Evolutionary conservation across 2,113 vertebrate genomes (phyloP).

Genomic region (Dinomys branickii): DNA sequence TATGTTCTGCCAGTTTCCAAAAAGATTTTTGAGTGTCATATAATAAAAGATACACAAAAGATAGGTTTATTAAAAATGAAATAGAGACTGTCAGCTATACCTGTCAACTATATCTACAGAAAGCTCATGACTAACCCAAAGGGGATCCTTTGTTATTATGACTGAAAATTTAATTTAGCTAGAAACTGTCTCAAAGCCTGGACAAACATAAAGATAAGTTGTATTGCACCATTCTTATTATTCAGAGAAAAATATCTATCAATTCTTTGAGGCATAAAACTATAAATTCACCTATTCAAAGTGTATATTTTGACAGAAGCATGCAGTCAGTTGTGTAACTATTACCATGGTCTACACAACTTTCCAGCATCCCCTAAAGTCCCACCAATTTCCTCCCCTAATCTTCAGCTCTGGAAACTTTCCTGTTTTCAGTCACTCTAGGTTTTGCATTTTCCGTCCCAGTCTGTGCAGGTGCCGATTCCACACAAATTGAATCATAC

Average conservation of each 20-base stretch:
- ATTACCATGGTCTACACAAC: background rate
- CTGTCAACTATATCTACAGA: background rate
- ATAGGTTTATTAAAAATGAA: slow-evolving; percentile 43
- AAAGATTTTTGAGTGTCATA: background rate
- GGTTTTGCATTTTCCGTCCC: background rate
- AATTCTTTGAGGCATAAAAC: background rate
- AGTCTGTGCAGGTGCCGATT: too few relatives aligned
- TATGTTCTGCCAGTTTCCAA: background rate
- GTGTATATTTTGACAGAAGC: background rate
- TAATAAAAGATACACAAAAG: slow-evolving; percentile 5
- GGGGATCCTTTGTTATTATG: background rate
- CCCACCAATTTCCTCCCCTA: background rate
- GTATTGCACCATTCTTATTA: background rate
- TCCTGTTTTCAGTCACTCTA: background rate
- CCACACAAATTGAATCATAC: background rate
- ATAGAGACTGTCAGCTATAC: background rate
- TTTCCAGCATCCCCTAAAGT: background rate
- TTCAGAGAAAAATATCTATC: background rate
- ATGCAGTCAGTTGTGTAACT: background rate
- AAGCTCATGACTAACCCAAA: slow-evolving; percentile 1
- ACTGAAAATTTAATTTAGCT: slow-evolving; percentile 17
- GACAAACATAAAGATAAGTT: background rate
- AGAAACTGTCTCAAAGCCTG: background rate
- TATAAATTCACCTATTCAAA: slow-evolving; percentile 31
- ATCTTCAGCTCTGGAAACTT: background rate